Evolutionary conservation across 2,888 invertebrate genomes (phyloP), one percentile per base, ranked within the genome.

Genomic region (Strigamia maritima): DNA sequence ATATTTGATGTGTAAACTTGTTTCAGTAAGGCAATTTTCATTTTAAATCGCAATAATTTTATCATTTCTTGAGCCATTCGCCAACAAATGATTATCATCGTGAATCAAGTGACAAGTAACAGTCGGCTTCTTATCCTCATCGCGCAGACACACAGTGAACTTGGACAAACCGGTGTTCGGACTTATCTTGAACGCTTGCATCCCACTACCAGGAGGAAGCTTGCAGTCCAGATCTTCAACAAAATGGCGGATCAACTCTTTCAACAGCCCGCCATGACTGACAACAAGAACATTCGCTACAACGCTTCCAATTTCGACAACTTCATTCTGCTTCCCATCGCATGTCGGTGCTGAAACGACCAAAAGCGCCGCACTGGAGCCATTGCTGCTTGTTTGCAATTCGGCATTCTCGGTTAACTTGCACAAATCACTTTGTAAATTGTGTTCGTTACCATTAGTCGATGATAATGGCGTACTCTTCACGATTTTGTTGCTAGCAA

Each of bases 111-210:
- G 81, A 81, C 85, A 85, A 28, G 84, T 85, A 24, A 85, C 82
- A 79, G 82, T 82, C 16, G 84, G 84, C 79, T 81, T 81, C 28
- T 82, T 82, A 19, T 81, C 81, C 14, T 81, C 80, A 16, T 83
- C 82, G 65, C 82, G 82, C 1, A 84, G 74, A 19, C 83, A 83
- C 44, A 85, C 83, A 24, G 83, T 84, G 80, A 86, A 86, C 81
- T 84, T 85, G 4, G 86, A 86, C 31, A 86, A 81, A 79, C 85
- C 85, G n/a, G 85, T 85, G 81, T 86, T 86, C 14, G 85, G 86
- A 80, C 85, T 84, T n/a, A 85, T 83, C 65, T 84, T 83, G 54
- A 84, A 81, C 0, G 84, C 85, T 79, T 83, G 83, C 38, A 83
- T 82, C 44, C 83, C 83, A 12, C 84, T 84, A 4, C 85, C 85